These are phyloP conservation scores for Lingula anatina DNA, from an alignment of 2,888 invertebrate species.

Conservation along the genomic window DNA sequence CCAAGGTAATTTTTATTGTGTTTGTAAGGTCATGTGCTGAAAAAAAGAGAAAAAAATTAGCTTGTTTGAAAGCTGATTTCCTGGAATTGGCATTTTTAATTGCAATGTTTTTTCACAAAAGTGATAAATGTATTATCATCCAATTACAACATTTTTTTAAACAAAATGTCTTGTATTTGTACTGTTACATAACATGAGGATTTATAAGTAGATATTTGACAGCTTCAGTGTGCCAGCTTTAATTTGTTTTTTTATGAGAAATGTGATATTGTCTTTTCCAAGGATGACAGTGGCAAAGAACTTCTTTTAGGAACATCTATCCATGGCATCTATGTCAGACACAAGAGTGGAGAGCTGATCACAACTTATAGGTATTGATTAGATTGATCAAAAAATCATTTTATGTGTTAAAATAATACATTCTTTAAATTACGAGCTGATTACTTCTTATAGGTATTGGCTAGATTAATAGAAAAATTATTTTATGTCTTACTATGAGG, in stretches of 20 bases:
- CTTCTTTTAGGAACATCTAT: conserved; percentile 83
- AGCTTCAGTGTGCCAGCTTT: neutral
- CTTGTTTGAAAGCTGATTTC: no score
- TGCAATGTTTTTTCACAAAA: no score
- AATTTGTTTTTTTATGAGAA: neutral
- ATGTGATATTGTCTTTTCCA: conserved; percentile 19
- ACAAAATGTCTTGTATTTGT: neutral
- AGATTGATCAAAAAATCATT: no score
- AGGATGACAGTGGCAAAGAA: conserved; percentile 74
- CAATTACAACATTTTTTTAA: neutral
- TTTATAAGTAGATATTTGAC: neutral
- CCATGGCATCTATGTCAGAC: conserved; percentile 76
- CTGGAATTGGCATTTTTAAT: neutral
- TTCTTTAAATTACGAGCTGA: no score
- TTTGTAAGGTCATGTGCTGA: no score
- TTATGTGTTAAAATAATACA: no score
- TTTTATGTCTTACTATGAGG: no score
- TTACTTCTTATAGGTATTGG: no score
- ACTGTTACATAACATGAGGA: neutral
- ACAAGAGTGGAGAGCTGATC: conserved; percentile 52
- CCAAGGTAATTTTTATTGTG: conserved; percentile 56
- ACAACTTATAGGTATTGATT: neutral
- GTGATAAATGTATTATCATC: no score
- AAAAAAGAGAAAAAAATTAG: no score
- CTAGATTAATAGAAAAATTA: no score